phyloP scores from a whole-genome alignment of 2,113 vertebrate species.

The Pangasianodon gigas region DNA sequence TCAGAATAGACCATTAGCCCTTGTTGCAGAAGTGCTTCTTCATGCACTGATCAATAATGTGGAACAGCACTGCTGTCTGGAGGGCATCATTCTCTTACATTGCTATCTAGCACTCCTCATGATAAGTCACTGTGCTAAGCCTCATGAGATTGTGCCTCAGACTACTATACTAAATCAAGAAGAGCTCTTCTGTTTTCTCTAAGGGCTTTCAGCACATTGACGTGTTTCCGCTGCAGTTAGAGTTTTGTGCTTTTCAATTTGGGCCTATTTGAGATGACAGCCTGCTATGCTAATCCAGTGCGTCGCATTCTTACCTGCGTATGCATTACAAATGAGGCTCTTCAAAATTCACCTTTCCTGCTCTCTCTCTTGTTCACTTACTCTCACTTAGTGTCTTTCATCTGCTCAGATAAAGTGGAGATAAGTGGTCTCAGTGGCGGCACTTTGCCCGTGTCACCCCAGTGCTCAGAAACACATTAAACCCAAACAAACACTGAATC shows the following conservation, averaged over 20 bases:
- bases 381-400: constrained; percentile 4
- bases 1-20: constrained; percentile 70
- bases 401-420: constrained; percentile 40
- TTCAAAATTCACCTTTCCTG: constrained; percentile 43
- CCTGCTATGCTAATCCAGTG: not conserved
- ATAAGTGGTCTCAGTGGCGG: constrained; percentile 37
- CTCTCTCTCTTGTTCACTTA: constrained; percentile 24
- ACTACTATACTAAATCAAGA: constrained; percentile 55
- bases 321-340: constrained; percentile 34
- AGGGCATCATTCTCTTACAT: constrained; percentile 64
- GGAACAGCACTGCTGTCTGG: constrained; percentile 10
- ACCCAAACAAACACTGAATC: constrained; percentile 51
- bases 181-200: constrained; percentile 56
- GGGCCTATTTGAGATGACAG: not conserved
- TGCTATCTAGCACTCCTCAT: constrained; percentile 67
- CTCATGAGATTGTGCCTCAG: constrained; percentile 59
- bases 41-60: constrained; percentile 72
- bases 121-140: constrained; percentile 71
- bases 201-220: constrained; percentile 17
- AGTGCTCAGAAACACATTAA: constrained; percentile 46
- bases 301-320: not conserved
- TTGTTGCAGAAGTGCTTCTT: constrained; percentile 75
- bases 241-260: constrained; percentile 18
- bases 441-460: constrained; percentile 38
- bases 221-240: constrained; percentile 6